Percentiles rank a stretch among this genome's conserved stretches.
Evolutionary conservation across 2,113 vertebrate species (phyloP).

Genomic region (Antechinus flavipes): DNA sequence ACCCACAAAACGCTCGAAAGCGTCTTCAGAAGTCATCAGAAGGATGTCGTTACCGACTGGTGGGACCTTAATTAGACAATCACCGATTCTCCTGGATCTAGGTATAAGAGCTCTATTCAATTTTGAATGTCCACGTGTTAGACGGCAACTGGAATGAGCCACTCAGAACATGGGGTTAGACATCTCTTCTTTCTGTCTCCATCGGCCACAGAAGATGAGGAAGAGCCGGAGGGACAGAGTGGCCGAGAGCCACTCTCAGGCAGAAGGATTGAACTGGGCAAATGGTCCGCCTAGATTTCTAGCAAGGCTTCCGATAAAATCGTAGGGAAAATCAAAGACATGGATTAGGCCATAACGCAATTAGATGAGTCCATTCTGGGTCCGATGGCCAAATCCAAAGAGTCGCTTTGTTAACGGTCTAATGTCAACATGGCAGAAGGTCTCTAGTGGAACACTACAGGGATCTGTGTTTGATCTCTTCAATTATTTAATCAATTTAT

Average conservation of each 20-base stretch:
- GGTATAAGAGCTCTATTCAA: neutral
- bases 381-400: neutral
- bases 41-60: neutral
- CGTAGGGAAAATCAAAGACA: neutral
- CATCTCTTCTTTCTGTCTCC: neutral
- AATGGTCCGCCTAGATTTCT: neutral
- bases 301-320: neutral
- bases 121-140: neutral
- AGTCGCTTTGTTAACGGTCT: neutral
- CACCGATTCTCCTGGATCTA: neutral
- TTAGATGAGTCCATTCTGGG: neutral
- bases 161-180: neutral
- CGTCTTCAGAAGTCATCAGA: neutral
- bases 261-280: neutral
- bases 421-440: neutral
- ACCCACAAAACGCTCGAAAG: neutral
- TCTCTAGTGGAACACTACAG: neutral
- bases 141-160: neutral
- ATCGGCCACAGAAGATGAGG: neutral
- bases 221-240: neutral
- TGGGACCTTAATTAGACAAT: neutral
- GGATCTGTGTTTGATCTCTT: neutral
- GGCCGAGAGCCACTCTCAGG: too few relatives aligned
- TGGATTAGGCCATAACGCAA: neutral
- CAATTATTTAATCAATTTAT: neutral